phyloP scores from a whole-genome alignment of 1,140 invertebrate genomes.

The Solenopsis invicta region DNA sequence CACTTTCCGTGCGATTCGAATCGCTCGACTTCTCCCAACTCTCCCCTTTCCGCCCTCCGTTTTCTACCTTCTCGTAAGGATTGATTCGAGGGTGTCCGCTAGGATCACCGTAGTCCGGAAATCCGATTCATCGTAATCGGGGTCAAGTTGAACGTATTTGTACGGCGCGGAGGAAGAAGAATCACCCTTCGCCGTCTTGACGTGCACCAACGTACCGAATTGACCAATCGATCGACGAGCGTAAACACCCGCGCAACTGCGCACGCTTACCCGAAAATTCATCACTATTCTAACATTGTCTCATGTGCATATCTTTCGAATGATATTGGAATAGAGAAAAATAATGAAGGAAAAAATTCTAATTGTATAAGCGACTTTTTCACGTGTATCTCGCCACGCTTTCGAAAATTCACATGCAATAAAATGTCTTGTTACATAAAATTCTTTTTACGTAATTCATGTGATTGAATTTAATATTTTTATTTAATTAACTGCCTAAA shows the following conservation, averaged over 20 bases:
- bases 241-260: constrained; percentile 48
- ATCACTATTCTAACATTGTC: background rate
- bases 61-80: constrained; percentile 44
- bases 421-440: too few relatives aligned
- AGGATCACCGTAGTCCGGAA: constrained; percentile 72
- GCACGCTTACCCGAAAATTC: background rate
- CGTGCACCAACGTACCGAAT: constrained; percentile 67
- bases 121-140: constrained; percentile 74
- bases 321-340: background rate
- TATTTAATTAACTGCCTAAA: background rate
- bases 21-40: constrained; percentile 29
- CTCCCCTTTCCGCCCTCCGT: background rate
- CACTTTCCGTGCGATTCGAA: constrained; percentile 69
- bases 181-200: constrained; percentile 66
- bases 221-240: constrained; percentile 21
- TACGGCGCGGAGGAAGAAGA: constrained; percentile 72
- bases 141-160: constrained; percentile 77
- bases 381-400: background rate
- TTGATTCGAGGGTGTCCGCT: constrained; percentile 70
- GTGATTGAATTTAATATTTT: constrained; percentile 11
- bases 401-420: background rate
- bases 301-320: background rate
- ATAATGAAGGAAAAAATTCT: background rate
- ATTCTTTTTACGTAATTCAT: background rate
- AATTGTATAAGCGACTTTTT: background rate